Conservation (phyloP, 2,888 invertebrate species). For the Drosophila nr. perissopoda region DNA sequence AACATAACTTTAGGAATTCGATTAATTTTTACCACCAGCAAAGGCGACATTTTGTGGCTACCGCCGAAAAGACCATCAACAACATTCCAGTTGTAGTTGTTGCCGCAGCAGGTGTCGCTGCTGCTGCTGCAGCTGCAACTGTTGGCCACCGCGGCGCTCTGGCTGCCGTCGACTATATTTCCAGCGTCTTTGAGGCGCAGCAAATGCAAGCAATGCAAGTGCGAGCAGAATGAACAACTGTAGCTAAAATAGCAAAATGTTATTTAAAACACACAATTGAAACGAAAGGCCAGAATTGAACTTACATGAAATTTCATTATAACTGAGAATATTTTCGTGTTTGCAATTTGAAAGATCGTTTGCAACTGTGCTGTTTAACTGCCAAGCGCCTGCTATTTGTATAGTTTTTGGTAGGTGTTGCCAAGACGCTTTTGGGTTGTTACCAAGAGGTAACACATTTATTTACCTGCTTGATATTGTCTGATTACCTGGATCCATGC, state of each 20-base stretch:
- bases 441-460: constrained; percentile 18
- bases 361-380: constrained; percentile 28
- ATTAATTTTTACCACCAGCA: constrained; percentile 8
- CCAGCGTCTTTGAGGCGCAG: neutral
- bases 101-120: constrained; percentile 4
- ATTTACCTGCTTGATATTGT: neutral
- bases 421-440: neutral
- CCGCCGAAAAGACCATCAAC: neutral
- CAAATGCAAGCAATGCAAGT: constrained; percentile 4
- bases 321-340: neutral
- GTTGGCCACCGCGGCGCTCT: neutral
- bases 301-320: constrained; percentile 54
- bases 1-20: neutral
- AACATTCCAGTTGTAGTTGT: constrained; percentile 19
- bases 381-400: constrained; percentile 40
- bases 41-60: neutral
- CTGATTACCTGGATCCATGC: neutral
- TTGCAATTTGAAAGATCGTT: neutral
- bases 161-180: neutral
- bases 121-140: constrained; percentile 1
- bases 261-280: neutral
- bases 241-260: neutral
- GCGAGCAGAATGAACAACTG: neutral
- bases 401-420: constrained; percentile 4
- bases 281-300: neutral